Conservation (phyloP, 64 coral and sea anemone genomes). For the Actinia equina region DNA sequence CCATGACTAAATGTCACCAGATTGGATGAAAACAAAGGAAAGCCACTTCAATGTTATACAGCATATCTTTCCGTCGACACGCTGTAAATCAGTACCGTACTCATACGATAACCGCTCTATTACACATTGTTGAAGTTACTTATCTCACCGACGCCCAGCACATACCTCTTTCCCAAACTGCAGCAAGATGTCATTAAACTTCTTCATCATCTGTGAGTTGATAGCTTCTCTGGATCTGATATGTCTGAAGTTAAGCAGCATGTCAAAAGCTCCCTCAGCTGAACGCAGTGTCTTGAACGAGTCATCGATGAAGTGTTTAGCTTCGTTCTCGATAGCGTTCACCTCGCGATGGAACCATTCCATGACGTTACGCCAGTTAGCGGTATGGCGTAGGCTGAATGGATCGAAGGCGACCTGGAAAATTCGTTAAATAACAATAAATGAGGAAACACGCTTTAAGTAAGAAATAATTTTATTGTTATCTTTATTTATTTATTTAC, state of each 20-base stretch:
- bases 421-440: neutral
- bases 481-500: too few species aligned
- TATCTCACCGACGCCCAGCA: too few species aligned
- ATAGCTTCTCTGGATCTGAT: constrained; percentile 95
- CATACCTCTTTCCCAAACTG: constrained; percentile 98
- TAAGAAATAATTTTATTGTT: too few species aligned
- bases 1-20: too few species aligned
- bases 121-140: too few species aligned
- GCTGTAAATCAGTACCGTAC: too few species aligned
- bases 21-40: too few species aligned
- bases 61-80: too few species aligned
- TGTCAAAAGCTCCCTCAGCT: constrained; percentile 97
- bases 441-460: neutral
- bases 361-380: constrained; percentile 95
- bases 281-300: constrained; percentile 94
- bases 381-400: constrained; percentile 81
- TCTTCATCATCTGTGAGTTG: constrained; percentile 99
- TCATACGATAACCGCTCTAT: too few species aligned
- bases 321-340: constrained; percentile 96
- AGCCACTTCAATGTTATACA: too few species aligned
- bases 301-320: constrained; percentile 96
- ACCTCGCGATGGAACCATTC: constrained; percentile 98
- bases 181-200: constrained; percentile 95
- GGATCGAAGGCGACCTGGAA: constrained; percentile 93
- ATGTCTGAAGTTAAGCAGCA: constrained; percentile 96